These are phyloP conservation scores for Megamerina dolium DNA, from an alignment of 2,888 invertebrate genomes.

Conservation along the genomic window DNA sequence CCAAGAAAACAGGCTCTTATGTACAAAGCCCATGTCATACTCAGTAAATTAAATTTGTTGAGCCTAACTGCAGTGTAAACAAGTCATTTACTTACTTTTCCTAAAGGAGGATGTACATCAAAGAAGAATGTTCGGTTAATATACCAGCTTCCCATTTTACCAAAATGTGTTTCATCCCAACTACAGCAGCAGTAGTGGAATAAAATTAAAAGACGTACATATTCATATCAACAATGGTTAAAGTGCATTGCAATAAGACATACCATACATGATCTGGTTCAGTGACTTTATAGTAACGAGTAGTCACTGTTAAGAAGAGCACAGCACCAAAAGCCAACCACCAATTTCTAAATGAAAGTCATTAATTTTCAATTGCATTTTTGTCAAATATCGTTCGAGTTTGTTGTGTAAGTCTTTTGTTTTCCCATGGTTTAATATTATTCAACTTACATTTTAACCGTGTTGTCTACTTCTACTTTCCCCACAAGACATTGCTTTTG, in stretches of 20 bases:
- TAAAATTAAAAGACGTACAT: too few relatives aligned
- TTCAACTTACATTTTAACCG: too few relatives aligned
- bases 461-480: too few relatives aligned
- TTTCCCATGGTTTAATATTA: too few relatives aligned
- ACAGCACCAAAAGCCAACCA: slow-evolving; percentile 63
- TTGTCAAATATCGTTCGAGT: slow-evolving; percentile 16
- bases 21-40: too few relatives aligned
- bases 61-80: too few relatives aligned
- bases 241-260: too few relatives aligned
- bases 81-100: slow-evolving; percentile 80
- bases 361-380: too few relatives aligned
- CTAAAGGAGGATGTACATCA: slow-evolving; percentile 95
- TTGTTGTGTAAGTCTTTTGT: slow-evolving; percentile 27
- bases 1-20: not conserved
- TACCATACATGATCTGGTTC: slow-evolving; percentile 94
- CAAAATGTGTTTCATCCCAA: slow-evolving; percentile 99
- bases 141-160: slow-evolving; percentile 98
- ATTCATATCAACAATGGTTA: too few relatives aligned
- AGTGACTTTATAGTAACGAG: slow-evolving; percentile 82
- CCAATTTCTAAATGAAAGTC: slow-evolving; percentile 50
- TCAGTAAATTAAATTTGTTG: too few relatives aligned
- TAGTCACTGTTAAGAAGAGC: slow-evolving; percentile 62
- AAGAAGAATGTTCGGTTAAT: slow-evolving; percentile 96
- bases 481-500: too few relatives aligned
- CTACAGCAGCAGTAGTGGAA: too few relatives aligned